Base-by-base conservation (phyloP, 2,113 vertebrate species). In the Psophia crepitans region DNA sequence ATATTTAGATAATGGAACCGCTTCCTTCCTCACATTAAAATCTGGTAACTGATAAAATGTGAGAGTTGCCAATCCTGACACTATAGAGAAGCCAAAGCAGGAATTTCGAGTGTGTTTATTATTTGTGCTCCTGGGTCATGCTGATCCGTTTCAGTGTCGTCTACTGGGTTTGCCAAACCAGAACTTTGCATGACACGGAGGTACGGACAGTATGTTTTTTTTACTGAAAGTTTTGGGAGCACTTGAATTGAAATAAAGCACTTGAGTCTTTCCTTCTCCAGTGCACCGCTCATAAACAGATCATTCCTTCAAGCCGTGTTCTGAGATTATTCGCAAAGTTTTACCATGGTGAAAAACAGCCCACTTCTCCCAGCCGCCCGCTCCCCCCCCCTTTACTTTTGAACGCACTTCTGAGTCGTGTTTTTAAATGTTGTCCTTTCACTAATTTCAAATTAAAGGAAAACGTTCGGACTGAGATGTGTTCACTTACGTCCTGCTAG, bases 1-100 rank as follows among this genome's bases (percentile, higher is more conserved):
- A 98, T 98, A 98, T 98, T 98, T 98, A 98, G 98, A 98, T 98
- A 98, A 98, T 98, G 97, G 97, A 97, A 98, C 95, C 66, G 97
- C 97, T 98, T 98, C 98, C 98, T 98, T 98, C 98, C 98, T 98
- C 97, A 97, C 98, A 97, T 98, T 98, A 98, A 98, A 98, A 98
- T 98, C 98, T 98, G 98, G 97, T 97, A 97, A 98, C 97, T 98
- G 98, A 98, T 98, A 98, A 98, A 98, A 97, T 95, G 95, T 97
- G 96, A 49, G 92, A 93, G 92, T 95, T 97, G 95, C 94, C 95
- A 76, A 90, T 93, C 83, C 71, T 97, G 71, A 97, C 97, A 97
- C 96, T 90, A 63, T 35, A 87, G 92, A 93, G 78, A 97, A 97
- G 96, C 77, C 81, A 94, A 93, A 73, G 48, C 27, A 96, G 61